Percentiles rank a stretch among this genome's conserved stretches.
Evolutionary conservation across 2,113 vertebrate species (phyloP).

Genomic region (Hiodon tergisus): DNA sequence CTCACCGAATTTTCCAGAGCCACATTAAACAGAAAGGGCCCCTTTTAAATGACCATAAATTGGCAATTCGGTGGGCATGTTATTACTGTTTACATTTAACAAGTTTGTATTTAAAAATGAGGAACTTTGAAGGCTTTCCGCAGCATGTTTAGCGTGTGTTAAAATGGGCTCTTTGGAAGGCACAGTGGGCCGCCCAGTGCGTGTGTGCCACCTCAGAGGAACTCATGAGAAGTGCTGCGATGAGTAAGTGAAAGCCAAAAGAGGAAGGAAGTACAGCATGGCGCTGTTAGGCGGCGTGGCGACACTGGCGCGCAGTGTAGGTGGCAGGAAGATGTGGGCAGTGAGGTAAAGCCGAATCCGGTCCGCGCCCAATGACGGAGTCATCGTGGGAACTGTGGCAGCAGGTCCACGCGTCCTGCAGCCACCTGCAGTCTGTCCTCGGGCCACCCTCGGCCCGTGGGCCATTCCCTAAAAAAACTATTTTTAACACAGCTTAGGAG

Average conservation of each 20-base stretch:
- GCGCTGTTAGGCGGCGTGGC: not conserved
- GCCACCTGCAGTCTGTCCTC: not conserved
- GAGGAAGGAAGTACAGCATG: constrained; percentile 1
- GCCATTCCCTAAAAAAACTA: not conserved
- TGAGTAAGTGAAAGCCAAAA: not conserved
- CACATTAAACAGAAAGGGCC: not conserved
- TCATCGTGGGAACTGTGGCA: not conserved
- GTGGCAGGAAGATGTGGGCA: not conserved
- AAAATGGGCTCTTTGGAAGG: too few relatives aligned
- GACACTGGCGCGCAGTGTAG: not conserved
- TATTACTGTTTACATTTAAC: not conserved
- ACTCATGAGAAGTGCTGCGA: not conserved
- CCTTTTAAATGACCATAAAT: not conserved
- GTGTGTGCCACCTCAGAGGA: not conserved
- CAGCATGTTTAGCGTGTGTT: too few relatives aligned
- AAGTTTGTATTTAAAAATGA: not conserved
- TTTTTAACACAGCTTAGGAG: not conserved
- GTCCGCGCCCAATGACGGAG: too few relatives aligned
- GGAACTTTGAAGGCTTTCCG: too few relatives aligned
- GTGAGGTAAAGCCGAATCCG: not conserved
- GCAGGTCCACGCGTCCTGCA: not conserved
- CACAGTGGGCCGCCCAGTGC: too few relatives aligned
- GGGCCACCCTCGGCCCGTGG: not conserved
- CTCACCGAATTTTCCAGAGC: not conserved
- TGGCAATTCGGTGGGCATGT: too few relatives aligned